These are phyloP conservation scores for Cepaea hortensis DNA, from an alignment of 2,888 invertebrate species.

Conservation along the genomic window DNA sequence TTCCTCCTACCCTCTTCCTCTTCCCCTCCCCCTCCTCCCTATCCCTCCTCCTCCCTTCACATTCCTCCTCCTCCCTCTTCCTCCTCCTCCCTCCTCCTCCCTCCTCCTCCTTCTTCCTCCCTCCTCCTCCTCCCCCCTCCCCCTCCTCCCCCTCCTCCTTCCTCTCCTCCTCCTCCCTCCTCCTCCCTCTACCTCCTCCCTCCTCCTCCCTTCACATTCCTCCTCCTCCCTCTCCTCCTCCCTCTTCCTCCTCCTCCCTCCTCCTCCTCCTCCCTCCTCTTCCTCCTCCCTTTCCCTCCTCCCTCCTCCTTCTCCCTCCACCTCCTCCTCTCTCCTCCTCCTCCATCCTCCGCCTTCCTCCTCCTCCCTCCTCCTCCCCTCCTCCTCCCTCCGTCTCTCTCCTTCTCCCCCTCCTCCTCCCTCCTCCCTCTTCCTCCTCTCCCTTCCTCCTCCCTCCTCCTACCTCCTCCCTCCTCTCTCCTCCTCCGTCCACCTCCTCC, in stretches of 20 bases:
- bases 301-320: not conserved
- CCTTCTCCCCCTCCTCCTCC: no score
- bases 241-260: not conserved
- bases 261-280: not conserved
- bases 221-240: not conserved
- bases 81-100: not conserved
- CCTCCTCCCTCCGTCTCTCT: no score
- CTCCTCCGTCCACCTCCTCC: no score
- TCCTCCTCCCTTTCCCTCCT: not conserved
- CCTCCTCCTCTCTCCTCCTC: not conserved
- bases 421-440: no score
- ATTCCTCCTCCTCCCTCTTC: not conserved
- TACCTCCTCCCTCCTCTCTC: no score
- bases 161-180: not conserved
- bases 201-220: not conserved
- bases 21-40: not conserved
- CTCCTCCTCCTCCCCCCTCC: not conserved
- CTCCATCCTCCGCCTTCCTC: no score
- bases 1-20: no score
- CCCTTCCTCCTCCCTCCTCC: no score
- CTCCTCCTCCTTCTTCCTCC: not conserved
- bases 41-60: not conserved
- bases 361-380: no score
- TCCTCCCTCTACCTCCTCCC: no score
- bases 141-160: not conserved